Base-by-base conservation (phyloP, 2,888 invertebrate genomes). In the Habrosyne pyritoides region DNA sequence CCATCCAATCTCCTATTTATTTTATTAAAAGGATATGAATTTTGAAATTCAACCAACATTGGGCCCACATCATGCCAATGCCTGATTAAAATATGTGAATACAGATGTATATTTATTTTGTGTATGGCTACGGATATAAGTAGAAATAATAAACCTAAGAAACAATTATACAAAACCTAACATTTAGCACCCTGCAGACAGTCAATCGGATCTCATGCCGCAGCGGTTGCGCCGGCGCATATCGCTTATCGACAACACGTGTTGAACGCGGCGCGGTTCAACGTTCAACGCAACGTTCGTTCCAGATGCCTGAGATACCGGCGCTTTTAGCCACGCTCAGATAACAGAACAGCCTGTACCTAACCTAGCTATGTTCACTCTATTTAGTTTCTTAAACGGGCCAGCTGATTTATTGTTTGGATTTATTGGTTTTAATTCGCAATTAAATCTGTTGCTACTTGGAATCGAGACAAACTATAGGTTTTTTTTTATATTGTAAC, bases 251-350 rank as follows among this genome's bases (percentile, higher is more conserved):
- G 10, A 24, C 48, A 50, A 50, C 50, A 50, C 50, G 28, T 50
- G 50, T 50, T 49, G 26, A 10, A 30, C 14, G 33, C 33, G 12
- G 33, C 33, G 33, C 33, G 33, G 42, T 42, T 42, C 42, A 42
- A 42, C 42, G 42, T 60, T 54, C 54, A 52, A 58, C 71, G 26
- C 54, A 36, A 10, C 54, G 14, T 53, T 47, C 55, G 47, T 47
- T 53, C 54, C 60, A 75, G 75, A 75, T 75, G 67, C 58, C 60
- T 63, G 55, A 73, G 73, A 75, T 75, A 73, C 52, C 46, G 52
- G 10, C 26, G 71, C 73, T 73, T 73, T 73, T 73, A 73, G 68
- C 55, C 42, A 18, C 7, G 18, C 14, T 3, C 8, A 18, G 18
- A 42, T 42, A 18, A 42, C 42, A 14, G 24, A 5, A 2, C 30